Evolutionary conservation across 2,797 vertebrate genomes (phyloP).

Genomic region (Lerista edwardsae): DNA sequence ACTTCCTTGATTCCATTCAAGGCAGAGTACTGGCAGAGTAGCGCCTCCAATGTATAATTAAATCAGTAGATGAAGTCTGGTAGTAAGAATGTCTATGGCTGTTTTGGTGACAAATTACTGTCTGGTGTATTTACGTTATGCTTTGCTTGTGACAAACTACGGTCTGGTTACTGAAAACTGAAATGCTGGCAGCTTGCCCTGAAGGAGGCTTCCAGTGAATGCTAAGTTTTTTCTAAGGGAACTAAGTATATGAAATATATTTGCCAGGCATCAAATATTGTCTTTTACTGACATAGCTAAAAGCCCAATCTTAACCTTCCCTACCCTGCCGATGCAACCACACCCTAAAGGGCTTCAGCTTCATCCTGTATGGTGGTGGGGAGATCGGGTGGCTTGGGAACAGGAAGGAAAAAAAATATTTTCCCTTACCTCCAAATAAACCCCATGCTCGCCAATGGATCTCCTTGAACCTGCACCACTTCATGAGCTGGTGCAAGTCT

Average conservation of each 20-base stretch:
- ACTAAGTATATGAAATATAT: constrained; percentile 13
- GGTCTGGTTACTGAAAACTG: constrained; percentile 40
- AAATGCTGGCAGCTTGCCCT: constrained; percentile 38
- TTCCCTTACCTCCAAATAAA: too few relatives aligned
- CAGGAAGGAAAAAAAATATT: too few relatives aligned
- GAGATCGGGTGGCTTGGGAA: too few relatives aligned
- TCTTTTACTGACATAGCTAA: background rate
- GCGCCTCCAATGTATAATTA: constrained; percentile 26
- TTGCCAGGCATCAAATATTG: constrained; percentile 1
- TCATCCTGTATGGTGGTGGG: too few relatives aligned
- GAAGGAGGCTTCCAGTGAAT: constrained; percentile 17
- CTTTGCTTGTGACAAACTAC: constrained; percentile 52
- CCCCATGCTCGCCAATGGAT: too few relatives aligned
- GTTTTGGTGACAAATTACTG: constrained; percentile 54
- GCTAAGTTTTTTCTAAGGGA: background rate
- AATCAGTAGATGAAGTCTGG: background rate
- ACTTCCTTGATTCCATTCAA: constrained; percentile 13
- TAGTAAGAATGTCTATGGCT: constrained; percentile 26
- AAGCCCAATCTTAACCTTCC: too few relatives aligned
- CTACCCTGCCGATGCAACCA: too few relatives aligned
- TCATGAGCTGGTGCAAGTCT: too few relatives aligned
- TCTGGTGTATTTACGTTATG: constrained; percentile 41
- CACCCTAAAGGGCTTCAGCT: too few relatives aligned
- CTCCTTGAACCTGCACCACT: too few relatives aligned
- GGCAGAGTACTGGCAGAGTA: background rate